Base-by-base conservation (phyloP, 2,113 vertebrate genomes). In the Upupa epops region DNA sequence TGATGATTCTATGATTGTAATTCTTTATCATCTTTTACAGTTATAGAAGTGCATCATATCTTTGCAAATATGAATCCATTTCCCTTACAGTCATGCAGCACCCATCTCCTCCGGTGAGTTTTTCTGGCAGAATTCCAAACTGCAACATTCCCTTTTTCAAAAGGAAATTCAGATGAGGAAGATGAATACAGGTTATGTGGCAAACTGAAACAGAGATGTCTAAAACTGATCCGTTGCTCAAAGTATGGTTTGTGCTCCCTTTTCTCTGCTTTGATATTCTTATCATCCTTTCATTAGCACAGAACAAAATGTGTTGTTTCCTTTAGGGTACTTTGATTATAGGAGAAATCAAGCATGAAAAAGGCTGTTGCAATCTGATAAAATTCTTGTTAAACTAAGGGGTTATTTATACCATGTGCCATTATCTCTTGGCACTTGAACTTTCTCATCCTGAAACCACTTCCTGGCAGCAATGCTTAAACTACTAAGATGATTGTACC, bases 381-480 rank as follows among this genome's bases (percentile, higher is more conserved):
- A 91, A 96, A 93, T 91, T 89, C 84, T 96, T 88, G 88, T 90
- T 96, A 94, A 95, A 77, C 34, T 86, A 74, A 78, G 42, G 31
- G 61, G 59, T 86, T 82, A 76, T 96, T 96, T 96, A 78, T 92
- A 96, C 90, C 69, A 68, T 68, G 90, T 93, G 26, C 65, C 46
- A 90, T 91, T 95, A 94, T 95, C 83, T 96, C 61, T 52, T 92
- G 56, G 59, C 65, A 74, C 71, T 93, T 94, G 85, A 94, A 94
- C 61, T 94, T 85, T 95, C 69, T 84, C 70, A 68, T 91, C 69
- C 68, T 85, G 59, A 71, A 90, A 76, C 52, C 40, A 32, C 32
- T 34, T 79, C 54, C 81, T 69, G 60, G 29, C 64, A 83, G 58
- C 3, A 34, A 32, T 64, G 25, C 1, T 5, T 85, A 58, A n/a